Percentiles rank a stretch among this genome's conserved stretches.
Evolutionary conservation across 2,113 vertebrate genomes (phyloP).

Genomic region (Myocastor coypus): DNA sequence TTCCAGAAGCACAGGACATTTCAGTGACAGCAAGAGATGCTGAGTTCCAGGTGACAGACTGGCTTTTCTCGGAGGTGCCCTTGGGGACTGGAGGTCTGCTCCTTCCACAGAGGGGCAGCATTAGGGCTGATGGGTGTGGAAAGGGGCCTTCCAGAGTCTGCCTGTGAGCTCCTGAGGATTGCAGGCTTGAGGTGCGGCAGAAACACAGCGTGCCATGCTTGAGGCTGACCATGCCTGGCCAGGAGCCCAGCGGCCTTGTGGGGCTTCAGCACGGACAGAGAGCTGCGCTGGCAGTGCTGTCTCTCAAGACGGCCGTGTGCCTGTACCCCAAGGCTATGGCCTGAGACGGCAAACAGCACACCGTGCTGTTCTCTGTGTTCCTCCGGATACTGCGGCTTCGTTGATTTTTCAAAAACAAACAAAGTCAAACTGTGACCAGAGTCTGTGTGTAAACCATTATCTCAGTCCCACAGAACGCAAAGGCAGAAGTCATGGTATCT

Average conservation of each 20-base stretch:
- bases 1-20: neutral
- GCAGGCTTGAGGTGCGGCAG: neutral
- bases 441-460: neutral
- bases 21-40: neutral
- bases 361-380: neutral
- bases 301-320: neutral
- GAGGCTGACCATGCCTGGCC: rapidly evolving
- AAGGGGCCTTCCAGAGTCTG: rapidly evolving
- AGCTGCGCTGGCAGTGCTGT: neutral
- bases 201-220: neutral
- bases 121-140: neutral
- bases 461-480: neutral
- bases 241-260: neutral
- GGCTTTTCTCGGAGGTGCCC: neutral
- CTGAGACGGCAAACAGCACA: neutral
- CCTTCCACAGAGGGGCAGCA: neutral
- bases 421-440: neutral
- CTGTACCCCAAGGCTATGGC: neutral
- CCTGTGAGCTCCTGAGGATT: neutral
- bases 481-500: neutral
- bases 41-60: neutral
- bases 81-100: too few species aligned
- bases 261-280: neutral
- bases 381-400: neutral
- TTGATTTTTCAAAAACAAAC: conserved; percentile 30